A percentile compares a stretch with the other conserved stretches of the same genome.
Conservation (phyloP, 1,140 invertebrate species). For the Leptonema lineaticorne region DNA sequence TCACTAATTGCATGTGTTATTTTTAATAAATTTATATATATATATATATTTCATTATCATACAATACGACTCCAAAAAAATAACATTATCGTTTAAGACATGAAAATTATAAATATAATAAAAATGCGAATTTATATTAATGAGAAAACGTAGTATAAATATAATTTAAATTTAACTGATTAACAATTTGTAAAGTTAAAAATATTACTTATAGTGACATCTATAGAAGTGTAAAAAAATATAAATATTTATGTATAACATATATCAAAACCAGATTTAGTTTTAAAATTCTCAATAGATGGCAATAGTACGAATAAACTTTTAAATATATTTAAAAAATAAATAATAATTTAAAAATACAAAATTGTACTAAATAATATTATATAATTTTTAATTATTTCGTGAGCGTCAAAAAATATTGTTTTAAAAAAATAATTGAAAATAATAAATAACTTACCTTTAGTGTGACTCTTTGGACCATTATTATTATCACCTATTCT, state of each 20-base stretch:
- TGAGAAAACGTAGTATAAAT: too few relatives aligned
- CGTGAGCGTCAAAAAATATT: not conserved
- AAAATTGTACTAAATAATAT: too few relatives aligned
- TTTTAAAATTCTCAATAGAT: not conserved
- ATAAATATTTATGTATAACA: not conserved
- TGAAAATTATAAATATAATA: too few relatives aligned
- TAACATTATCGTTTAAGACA: too few relatives aligned
- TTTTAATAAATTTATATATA: too few relatives aligned
- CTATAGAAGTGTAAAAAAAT: not conserved
- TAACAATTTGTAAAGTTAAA: too few relatives aligned
- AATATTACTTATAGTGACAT: not conserved
- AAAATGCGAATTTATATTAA: too few relatives aligned
- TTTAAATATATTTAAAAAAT: not conserved
- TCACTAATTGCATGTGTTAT: too few relatives aligned
- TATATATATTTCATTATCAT: too few relatives aligned
- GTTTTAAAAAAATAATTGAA: slow-evolving; percentile 44
- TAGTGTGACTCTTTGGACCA: slow-evolving; percentile 53
- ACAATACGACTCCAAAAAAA: too few relatives aligned
- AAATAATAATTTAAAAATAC: not conserved
- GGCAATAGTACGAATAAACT: not conserved
- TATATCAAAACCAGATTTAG: not conserved
- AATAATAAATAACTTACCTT: slow-evolving; percentile 49
- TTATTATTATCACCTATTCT: slow-evolving; percentile 52
- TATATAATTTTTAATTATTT: not conserved
- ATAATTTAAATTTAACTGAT: too few relatives aligned